Evolutionary conservation across 2,113 vertebrate species (phyloP).

Genomic region (Clarias magur): DNA sequence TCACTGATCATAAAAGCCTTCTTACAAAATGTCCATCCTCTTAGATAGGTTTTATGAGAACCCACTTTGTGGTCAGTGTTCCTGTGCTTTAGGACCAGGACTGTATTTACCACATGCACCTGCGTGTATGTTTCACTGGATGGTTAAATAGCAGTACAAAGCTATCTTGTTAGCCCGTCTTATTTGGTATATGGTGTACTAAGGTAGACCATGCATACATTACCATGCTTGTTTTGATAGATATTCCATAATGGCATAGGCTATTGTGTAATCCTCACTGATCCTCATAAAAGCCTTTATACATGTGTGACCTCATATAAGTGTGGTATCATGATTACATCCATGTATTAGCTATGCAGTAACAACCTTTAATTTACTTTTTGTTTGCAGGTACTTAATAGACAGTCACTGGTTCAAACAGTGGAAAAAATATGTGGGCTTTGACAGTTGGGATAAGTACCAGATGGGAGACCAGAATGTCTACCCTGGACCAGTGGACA

Average conservation of each 20-base stretch:
- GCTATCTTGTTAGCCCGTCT: not conserved
- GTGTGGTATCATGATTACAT: conserved; percentile 30
- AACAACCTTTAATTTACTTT: not conserved
- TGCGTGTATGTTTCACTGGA: not conserved
- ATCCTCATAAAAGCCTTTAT: not conserved
- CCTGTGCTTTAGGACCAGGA: not conserved
- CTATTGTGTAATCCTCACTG: too few relatives aligned
- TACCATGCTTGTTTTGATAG: not conserved
- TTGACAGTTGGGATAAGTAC: conserved; percentile 99
- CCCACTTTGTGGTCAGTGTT: not conserved
- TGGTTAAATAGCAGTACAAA: not conserved
- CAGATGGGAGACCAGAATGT: conserved; percentile 98
- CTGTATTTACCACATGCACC: not conserved
- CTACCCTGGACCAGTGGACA: conserved; percentile 97
- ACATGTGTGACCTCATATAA: not conserved
- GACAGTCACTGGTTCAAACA: conserved; percentile 99
- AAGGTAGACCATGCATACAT: not conserved
- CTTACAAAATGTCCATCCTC: conserved; percentile 42
- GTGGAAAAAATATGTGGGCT: conserved; percentile 99
- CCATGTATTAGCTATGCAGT: not conserved
- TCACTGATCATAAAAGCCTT: not conserved
- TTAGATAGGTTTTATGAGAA: conserved; percentile 12
- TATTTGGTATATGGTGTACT: not conserved
- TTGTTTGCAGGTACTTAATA: conserved; percentile 85
- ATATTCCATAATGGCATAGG: not conserved